Percentiles rank a stretch among this genome's conserved stretches.
phyloP scores from a whole-genome alignment of 2,113 vertebrate species.

The Tragelaphus buxtoni region DNA sequence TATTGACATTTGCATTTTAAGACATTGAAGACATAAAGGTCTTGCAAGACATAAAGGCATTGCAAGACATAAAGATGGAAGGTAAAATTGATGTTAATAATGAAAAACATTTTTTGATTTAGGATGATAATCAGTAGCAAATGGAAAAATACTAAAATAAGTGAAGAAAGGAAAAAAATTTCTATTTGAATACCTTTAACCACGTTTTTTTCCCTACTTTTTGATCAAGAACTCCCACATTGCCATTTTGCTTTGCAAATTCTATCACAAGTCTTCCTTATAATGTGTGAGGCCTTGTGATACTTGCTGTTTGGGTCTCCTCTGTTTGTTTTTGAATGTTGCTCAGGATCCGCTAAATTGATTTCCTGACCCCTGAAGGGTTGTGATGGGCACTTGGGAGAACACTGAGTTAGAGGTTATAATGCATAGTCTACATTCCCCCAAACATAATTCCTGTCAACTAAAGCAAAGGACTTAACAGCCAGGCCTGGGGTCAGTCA shows the following conservation, averaged over 20 bases:
- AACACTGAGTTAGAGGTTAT: not conserved
- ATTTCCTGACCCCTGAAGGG: not conserved
- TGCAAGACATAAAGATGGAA: not conserved
- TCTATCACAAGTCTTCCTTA: not conserved
- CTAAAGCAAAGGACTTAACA: constrained; percentile 19
- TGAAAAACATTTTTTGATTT: not conserved
- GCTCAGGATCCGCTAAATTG: not conserved
- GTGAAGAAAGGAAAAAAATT: not conserved
- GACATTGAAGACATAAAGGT: not conserved
- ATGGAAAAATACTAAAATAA: not conserved
- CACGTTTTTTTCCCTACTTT: not conserved
- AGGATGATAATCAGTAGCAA: not conserved
- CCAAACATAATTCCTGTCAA: constrained; percentile 17
- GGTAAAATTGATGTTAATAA: not conserved
- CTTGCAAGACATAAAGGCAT: not conserved
- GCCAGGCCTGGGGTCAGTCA: not conserved
- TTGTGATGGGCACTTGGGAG: not conserved
- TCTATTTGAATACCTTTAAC: not conserved
- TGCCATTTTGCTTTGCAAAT: not conserved
- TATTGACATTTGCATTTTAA: not conserved
- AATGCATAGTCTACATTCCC: not conserved
- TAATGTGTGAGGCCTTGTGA: not conserved
- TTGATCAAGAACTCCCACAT: not conserved
- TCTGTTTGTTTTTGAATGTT: not conserved
- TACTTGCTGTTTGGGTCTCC: not conserved